Base-by-base conservation (phyloP, 2,113 vertebrate species). In the Phrynosoma platyrhinos region DNA sequence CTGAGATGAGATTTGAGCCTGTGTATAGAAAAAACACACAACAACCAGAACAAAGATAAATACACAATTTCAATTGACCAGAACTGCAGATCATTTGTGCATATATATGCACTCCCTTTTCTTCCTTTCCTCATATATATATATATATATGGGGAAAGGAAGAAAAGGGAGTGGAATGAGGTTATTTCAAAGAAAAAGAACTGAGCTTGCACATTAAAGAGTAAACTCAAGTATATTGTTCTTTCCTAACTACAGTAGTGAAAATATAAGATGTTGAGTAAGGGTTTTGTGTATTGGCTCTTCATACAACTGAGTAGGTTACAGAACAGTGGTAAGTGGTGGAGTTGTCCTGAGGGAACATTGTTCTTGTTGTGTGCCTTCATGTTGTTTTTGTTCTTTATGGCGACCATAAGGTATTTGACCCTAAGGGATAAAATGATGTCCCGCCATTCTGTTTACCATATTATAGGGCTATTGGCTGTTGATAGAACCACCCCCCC, bases 1-100 rank as follows among this genome's bases (percentile, higher is more conserved):
- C 93, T 91, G 91, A 94, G 95, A 91, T 36, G 91, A 74, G 90
- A 91, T 90, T 87, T 90, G 87, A 92, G 87, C 85, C 72, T 93
- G 10, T 0, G n/a, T 94, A 53, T 71, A 12, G 68, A 90, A 93
- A 90, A 92, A 83, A 52, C 82, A 14, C 21, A 0, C 23, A 88
- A 90, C 88, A 90, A 88, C 91, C 78, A 77, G 89, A 90, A 89
- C 82, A 90, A 94, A 94, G 89, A 81, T 92, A 89, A 84, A 71
- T 30, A 47, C 66, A 55, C 66, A 82, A 64, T 86, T 40, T 86
- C 91, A 20, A 89, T 81, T 81, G 89, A 75, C 77, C 62, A 84
- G 80, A 69, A 4, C 40, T 92, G 7, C 5, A 23, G 13, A 32
- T 55, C 40, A 27, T 27, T 93, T 91, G 47, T 75, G 69, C 55